Conservation (phyloP, 2,888 invertebrate genomes). For the Sipha maydis region DNA sequence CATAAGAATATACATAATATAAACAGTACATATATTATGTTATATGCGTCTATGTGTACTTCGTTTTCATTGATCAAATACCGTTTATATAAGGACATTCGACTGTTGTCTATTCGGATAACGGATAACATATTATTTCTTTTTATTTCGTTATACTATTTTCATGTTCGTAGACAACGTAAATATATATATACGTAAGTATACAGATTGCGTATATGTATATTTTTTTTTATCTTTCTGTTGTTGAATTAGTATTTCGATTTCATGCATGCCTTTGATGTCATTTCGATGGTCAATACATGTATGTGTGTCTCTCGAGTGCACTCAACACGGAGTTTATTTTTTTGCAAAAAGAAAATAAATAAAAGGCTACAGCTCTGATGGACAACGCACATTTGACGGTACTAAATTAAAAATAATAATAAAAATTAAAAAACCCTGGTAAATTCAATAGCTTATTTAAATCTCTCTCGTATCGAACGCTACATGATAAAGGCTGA, state of each 20-base stretch:
- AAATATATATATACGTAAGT: background rate
- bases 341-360: conserved; percentile 2
- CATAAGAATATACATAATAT: no score
- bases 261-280: conserved; percentile 18
- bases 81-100: background rate
- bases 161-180: background rate
- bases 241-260: conserved; percentile 27
- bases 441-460: background rate
- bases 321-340: background rate
- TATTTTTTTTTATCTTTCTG: background rate
- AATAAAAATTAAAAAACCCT: background rate
- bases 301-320: background rate
- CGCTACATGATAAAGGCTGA: background rate
- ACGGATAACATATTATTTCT: no score
- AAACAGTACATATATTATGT: background rate
- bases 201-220: background rate
- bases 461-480: background rate
- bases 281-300: background rate
- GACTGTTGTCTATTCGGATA: background rate
- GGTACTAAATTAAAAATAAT: background rate
- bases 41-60: background rate
- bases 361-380: background rate
- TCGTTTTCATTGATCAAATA: background rate
- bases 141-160: background rate
- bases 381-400: background rate